Percentiles rank a stretch among this genome's conserved stretches.
Evolutionary conservation across 2,797 vertebrate species (phyloP).

Genomic region (Perodicticus potto): DNA sequence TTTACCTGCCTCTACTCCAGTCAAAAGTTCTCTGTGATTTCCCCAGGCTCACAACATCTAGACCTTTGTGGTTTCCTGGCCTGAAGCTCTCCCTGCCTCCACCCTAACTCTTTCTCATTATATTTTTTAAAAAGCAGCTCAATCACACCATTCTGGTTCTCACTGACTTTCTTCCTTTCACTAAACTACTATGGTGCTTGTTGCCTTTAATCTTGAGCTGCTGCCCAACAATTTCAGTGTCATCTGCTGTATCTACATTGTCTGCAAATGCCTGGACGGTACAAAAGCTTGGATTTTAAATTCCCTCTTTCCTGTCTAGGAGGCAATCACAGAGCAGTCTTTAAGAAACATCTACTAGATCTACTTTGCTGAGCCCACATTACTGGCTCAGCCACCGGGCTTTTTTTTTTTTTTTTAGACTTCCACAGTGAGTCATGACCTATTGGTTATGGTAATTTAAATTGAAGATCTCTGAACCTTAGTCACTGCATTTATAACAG

Average conservation of each 20-base stretch:
- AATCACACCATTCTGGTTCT: no score
- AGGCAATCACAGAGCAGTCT: background rate
- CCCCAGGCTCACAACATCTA: no score
- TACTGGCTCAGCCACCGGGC: background rate
- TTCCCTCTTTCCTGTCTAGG: background rate
- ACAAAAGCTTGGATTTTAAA: background rate
- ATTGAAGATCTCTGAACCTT: constrained; percentile 15
- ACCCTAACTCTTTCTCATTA: background rate
- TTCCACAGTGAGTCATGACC: background rate
- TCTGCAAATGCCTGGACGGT: background rate
- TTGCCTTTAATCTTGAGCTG: background rate
- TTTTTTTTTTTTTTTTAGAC: constrained; percentile 44
- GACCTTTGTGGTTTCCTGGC: background rate
- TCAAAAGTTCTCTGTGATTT: background rate
- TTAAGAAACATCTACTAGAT: background rate
- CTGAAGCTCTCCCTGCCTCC: background rate
- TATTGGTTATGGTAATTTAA: background rate
- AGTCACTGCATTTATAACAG: background rate
- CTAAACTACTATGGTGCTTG: background rate
- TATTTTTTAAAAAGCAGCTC: background rate
- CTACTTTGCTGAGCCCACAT: background rate
- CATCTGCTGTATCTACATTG: background rate
- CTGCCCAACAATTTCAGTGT: background rate
- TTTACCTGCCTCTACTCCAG: background rate
- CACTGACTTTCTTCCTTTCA: background rate